phyloP scores from a whole-genome alignment of 2,888 invertebrate genomes.

The Nomada fabriciana region DNA sequence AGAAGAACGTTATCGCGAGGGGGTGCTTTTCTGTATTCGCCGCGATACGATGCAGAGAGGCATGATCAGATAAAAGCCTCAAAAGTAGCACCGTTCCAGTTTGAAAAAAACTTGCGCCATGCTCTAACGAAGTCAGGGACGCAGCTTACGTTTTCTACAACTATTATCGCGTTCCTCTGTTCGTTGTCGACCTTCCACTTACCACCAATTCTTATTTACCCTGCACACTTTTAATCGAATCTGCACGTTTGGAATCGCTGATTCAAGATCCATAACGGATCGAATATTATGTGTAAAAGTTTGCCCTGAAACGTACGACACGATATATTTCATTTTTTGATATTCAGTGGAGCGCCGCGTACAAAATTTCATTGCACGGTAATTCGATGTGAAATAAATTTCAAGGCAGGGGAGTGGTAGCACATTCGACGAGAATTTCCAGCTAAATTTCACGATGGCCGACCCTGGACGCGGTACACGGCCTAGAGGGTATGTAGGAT shows the following conservation, averaged over 20 bases:
- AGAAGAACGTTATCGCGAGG: constrained; percentile 68
- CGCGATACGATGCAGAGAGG: constrained; percentile 52
- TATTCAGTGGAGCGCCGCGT: no score
- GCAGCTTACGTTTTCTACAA: constrained; percentile 48
- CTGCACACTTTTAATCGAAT: no score
- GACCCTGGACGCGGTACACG: constrained; percentile 46
- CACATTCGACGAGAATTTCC: constrained; percentile 38
- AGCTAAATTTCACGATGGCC: constrained; percentile 41
- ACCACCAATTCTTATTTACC: background rate
- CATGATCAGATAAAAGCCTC: constrained; percentile 74
- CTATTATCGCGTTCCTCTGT: constrained; percentile 37
- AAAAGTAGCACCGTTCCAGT: constrained; percentile 73
- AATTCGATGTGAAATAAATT: constrained; percentile 30
- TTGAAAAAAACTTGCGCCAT: constrained; percentile 70
- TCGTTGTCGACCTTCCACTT: background rate
- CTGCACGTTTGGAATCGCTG: no score
- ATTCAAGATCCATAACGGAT: no score
- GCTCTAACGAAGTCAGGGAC: constrained; percentile 69
- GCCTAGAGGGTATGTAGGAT: constrained; percentile 45
- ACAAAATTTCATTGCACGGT: constrained; percentile 1
- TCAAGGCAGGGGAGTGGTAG: background rate
- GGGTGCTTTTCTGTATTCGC: constrained; percentile 66
- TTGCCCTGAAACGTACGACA: no score
- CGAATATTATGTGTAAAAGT: no score
- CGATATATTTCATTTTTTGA: no score